A percentile compares a stretch with the other conserved stretches of the same genome.
Conservation (phyloP, 2,113 vertebrate species). For the Hemiprocne comata region DNA sequence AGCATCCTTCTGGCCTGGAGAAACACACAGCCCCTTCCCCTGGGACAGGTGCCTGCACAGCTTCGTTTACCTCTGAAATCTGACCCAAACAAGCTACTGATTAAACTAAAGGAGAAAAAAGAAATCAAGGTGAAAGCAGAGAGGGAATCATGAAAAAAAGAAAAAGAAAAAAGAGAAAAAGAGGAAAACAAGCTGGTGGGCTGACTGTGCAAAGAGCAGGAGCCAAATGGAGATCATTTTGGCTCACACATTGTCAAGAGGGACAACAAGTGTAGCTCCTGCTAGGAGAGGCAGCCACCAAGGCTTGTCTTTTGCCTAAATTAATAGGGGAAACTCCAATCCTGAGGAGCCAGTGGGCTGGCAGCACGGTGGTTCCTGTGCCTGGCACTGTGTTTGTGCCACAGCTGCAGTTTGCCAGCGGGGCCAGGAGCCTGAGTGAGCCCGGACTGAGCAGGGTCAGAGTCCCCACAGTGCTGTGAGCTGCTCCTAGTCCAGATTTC, state of each 20-base stretch:
- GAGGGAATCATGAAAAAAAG: not conserved
- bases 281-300: not conserved
- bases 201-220: not conserved
- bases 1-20: not conserved
- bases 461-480: not conserved
- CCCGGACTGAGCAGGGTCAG: not conserved
- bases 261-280: not conserved
- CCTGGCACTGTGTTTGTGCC: fast-evolving
- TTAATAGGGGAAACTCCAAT: fast-evolving
- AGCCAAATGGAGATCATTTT: not conserved
- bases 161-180: not conserved
- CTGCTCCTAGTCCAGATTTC: not conserved
- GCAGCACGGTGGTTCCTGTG: not conserved
- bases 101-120: not conserved
- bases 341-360: not conserved
- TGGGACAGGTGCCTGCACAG: not conserved
- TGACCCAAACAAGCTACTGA: not conserved
- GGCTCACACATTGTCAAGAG: not conserved
- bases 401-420: fast-evolving
- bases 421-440: not conserved
- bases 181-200: not conserved
- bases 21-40: not conserved
- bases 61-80: not conserved
- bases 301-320: not conserved
- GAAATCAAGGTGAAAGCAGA: not conserved